A percentile compares a stretch with the other conserved stretches of the same genome.
Evolutionary conservation across 2,888 invertebrate genomes (phyloP).

Genomic region (Troilus luridus): DNA sequence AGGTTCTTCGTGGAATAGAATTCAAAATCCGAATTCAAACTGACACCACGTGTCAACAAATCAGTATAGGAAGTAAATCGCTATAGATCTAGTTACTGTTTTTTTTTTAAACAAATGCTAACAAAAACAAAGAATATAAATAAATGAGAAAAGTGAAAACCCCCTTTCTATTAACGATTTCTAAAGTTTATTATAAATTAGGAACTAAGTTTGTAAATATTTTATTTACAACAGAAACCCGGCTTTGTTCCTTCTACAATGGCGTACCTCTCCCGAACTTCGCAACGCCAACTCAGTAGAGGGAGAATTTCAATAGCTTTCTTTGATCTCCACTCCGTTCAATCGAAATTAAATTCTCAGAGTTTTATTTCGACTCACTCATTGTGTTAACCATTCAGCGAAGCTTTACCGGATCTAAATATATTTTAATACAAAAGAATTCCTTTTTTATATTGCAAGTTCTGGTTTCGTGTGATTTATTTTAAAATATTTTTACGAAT

Average conservation of each 20-base stretch:
- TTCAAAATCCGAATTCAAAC: too few relatives aligned
- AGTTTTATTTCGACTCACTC: neutral
- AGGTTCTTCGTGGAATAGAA: too few relatives aligned
- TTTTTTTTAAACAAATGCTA: too few relatives aligned
- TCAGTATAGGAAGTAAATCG: too few relatives aligned
- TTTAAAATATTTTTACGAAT: neutral
- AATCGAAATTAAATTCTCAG: constrained; percentile 15
- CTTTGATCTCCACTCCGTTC: neutral
- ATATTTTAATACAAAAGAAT: neutral
- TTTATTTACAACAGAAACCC: neutral
- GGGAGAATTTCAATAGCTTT: constrained; percentile 13
- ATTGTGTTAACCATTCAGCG: neutral
- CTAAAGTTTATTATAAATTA: neutral
- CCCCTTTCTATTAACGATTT: neutral
- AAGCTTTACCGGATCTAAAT: neutral
- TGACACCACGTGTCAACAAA: too few relatives aligned
- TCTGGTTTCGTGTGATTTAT: neutral
- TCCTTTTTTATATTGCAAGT: neutral
- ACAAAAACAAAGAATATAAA: too few relatives aligned
- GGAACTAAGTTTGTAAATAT: neutral
- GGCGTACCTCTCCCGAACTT: neutral
- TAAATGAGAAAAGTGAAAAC: neutral
- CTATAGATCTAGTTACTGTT: too few relatives aligned
- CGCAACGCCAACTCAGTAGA: neutral
- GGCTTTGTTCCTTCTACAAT: neutral